These are phyloP conservation scores for Aldabrachelys gigantea DNA, from an alignment of 2,113 vertebrate genomes.

Conservation along the genomic window DNA sequence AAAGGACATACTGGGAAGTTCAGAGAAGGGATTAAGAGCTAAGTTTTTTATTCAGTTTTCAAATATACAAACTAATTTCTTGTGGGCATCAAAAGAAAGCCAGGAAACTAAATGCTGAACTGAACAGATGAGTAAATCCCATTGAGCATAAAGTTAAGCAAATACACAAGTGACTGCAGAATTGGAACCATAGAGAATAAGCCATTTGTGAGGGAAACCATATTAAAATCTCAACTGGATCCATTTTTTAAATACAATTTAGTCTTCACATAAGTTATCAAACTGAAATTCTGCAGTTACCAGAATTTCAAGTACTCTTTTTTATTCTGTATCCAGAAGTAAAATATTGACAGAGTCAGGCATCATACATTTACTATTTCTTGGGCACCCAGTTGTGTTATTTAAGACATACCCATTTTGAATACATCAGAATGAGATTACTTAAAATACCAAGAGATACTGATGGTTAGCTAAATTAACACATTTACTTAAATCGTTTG, in stretches of 20 bases:
- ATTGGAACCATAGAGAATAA: background rate
- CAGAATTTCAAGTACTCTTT: background rate
- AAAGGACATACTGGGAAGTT: background rate
- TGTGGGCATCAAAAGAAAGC: background rate
- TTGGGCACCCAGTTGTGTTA: background rate
- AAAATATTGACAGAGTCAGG: background rate
- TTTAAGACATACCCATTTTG: background rate
- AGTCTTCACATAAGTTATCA: background rate
- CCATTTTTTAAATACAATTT: background rate
- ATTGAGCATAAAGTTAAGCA: fast-evolving
- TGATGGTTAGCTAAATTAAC: background rate
- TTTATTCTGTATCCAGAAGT: background rate
- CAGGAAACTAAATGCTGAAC: background rate
- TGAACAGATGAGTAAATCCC: background rate
- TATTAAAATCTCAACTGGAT: background rate
- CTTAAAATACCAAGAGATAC: background rate
- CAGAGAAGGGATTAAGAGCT: background rate
- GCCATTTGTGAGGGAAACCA: background rate
- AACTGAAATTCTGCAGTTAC: background rate
- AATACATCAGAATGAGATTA: background rate
- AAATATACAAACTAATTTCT: background rate
- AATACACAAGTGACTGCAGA: fast-evolving
- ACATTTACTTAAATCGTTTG: background rate
- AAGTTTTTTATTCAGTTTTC: background rate
- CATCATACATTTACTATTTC: fast-evolving